Base-by-base conservation (phyloP, 2,113 vertebrate species). In the Fukomys damarensis region DNA sequence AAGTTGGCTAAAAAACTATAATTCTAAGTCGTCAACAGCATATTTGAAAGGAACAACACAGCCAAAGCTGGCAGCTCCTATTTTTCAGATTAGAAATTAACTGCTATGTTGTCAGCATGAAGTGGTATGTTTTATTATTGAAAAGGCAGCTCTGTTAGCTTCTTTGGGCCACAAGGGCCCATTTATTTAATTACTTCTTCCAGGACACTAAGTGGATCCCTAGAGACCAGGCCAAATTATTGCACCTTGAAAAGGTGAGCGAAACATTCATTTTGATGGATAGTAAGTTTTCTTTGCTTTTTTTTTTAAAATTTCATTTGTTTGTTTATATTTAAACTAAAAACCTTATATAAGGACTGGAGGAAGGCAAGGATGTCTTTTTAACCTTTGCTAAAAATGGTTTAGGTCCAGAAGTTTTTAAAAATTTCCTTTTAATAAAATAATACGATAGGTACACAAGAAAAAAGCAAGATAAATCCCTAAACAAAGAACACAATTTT, bases 31-130 rank as follows among this genome's bases (percentile, higher is more conserved):
- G 86, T 92, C 93, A 95, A 38, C 76, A 63, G 61, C 92, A 54
- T 90, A 80, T 90, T 74, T 96, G 88, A 96, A 98, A 91, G 91
- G 86, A 96, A 88, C 56, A 86, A 89, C 95, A 92, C n/a, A 92
- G 49, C 49, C 74, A 93, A 58, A 38, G 14, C 85, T 96, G 95
- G 96, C 93, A 98, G 95, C 92, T 91, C 65, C 91, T 98, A 81
- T 86, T 97, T 97, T 96, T 95, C 86, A 89, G 95, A 97, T 98
- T 97, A 97, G 94, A 96, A 97, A 98, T 97, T 95, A 97, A 96
- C 91, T 89, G 93, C 86, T 96, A 43, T 90, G 92, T 96, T 98
- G 96, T 97, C 96, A 97, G 82, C 61, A 94, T 92, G 61, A 97
- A 97, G 86, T 91, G 65, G 94, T 87, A 81, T 86, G 96, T 88